Evolutionary conservation across 1,140 invertebrate species (phyloP), one percentile per base, ranked within the genome.

Genomic region (Adoxophyes honmai): DNA sequence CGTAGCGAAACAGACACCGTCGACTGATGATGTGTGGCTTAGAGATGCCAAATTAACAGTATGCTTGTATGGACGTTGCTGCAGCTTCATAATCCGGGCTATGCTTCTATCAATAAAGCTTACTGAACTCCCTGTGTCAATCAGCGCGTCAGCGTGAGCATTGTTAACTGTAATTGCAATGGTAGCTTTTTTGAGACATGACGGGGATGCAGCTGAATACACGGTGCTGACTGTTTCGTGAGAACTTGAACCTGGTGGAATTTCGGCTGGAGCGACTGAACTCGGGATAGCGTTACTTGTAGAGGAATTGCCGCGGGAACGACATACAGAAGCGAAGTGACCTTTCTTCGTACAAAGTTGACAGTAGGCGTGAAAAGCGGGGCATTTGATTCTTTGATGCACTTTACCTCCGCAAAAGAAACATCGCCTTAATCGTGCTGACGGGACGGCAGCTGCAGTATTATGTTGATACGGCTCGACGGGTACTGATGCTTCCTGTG

Each of bases 41-140:
- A 44, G 11, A 0, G 51, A 54, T 1, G 68, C 68, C 11, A 70
- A 16, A 34, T 36, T 59, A 4, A 67, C 42, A 13, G 48, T 38
- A 42, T 68, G 68, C 6, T 33, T 53, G 6, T 37, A 55, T 7
- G 62, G 56, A 21, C 36, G 59, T 37, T 1, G 18, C 52, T 60
- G 44, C 44, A 65, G 13, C 1, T 64, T 55, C n/a, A 57, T 44
- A 9, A 16, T n/a, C 21, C 21, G 8, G 11, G 34, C 38, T 9
- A 66, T 18, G 9, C 44, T 42, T 2, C 53, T 56, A 52, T 67
- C 28, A 7, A 70, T 61, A 18, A 70, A 67, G 44, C 57, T 70
- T 4, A 57, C 16, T 0, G 59, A 60, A 36, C 64, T 70, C 1
- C 68, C 64, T 13, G 64, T 70, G 36, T 67, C 68, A 0, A 70